A percentile compares a stretch with the other conserved stretches of the same genome.
These are phyloP conservation scores for Thecocarcelia acutangulata DNA, from an alignment of 2,888 invertebrate species.

Conservation along the genomic window DNA sequence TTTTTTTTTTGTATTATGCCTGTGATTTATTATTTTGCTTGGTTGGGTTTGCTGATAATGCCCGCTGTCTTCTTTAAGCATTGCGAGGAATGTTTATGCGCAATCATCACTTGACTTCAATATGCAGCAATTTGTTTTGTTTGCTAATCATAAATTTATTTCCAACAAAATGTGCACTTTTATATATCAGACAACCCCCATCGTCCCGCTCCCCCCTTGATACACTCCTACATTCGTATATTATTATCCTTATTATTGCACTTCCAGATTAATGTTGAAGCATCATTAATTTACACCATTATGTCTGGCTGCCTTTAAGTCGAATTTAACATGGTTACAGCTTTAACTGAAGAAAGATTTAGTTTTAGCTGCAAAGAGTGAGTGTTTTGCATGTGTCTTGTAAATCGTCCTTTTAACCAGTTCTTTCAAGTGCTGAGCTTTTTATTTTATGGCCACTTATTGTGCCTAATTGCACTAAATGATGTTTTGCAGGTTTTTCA, in stretches of 20 bases:
- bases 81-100: slow-evolving; percentile 14
- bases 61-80: slow-evolving; percentile 5
- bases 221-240: neutral
- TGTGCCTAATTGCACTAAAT: slow-evolving; percentile 81
- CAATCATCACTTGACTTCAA: slow-evolving; percentile 38
- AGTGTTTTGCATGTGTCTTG: slow-evolving; percentile 48
- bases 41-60: slow-evolving; percentile 3
- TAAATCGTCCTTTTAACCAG: slow-evolving; percentile 61
- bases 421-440: slow-evolving; percentile 63
- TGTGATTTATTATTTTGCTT: slow-evolving; percentile 38
- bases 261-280: slow-evolving; percentile 60
- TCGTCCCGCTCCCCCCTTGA: neutral
- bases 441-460: slow-evolving; percentile 81
- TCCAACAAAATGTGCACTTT: slow-evolving; percentile 49
- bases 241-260: slow-evolving; percentile 36
- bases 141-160: slow-evolving; percentile 68
- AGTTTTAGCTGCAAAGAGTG: slow-evolving; percentile 5
- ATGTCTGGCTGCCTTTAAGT: slow-evolving; percentile 7
- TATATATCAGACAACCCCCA: no score
- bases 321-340: slow-evolving; percentile 7
- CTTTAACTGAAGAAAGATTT: slow-evolving; percentile 2
- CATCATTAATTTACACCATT: slow-evolving; percentile 64
- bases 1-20: slow-evolving; percentile 1
- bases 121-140: slow-evolving; percentile 58
- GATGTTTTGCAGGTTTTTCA: slow-evolving; percentile 65